phyloP scores from a whole-genome alignment of 2,797 vertebrate species.

The Coregonus sp. region DNA sequence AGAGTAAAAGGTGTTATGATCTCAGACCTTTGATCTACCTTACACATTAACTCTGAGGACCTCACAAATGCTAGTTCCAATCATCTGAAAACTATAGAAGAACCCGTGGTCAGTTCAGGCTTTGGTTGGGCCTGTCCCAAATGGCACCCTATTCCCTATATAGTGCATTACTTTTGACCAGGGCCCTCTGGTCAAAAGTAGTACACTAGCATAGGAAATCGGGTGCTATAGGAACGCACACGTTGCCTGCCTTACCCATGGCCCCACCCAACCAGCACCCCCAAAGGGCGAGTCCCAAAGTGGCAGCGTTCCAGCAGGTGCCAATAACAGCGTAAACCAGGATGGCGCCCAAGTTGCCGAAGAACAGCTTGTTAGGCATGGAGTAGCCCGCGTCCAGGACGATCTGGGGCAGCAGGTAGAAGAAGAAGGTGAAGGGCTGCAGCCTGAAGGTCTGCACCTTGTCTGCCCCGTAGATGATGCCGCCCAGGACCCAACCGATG shows the following conservation, averaged over 20 bases:
- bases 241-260: slow-evolving; percentile 85
- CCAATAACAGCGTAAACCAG: slow-evolving; percentile 89
- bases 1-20: background rate
- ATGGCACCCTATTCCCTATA: slow-evolving; percentile 1
- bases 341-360: slow-evolving; percentile 93
- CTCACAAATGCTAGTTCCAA: background rate
- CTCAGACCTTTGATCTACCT: background rate
- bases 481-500: slow-evolving; percentile 89
- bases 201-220: background rate
- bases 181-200: background rate
- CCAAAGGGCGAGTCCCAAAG: slow-evolving; percentile 89
- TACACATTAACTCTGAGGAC: background rate
- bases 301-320: slow-evolving; percentile 92
- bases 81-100: background rate
- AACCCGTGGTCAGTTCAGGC: background rate
- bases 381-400: slow-evolving; percentile 94
- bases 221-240: background rate
- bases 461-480: slow-evolving; percentile 89
- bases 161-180: background rate
- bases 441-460: slow-evolving; percentile 87
- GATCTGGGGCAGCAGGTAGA: slow-evolving; percentile 90
- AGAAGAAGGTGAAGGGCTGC: slow-evolving; percentile 88
- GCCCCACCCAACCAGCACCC: slow-evolving; percentile 87
- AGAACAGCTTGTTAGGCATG: slow-evolving; percentile 97
- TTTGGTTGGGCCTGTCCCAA: background rate